phyloP scores from a whole-genome alignment of 2,888 invertebrate genomes.

The Elmis aenea region DNA sequence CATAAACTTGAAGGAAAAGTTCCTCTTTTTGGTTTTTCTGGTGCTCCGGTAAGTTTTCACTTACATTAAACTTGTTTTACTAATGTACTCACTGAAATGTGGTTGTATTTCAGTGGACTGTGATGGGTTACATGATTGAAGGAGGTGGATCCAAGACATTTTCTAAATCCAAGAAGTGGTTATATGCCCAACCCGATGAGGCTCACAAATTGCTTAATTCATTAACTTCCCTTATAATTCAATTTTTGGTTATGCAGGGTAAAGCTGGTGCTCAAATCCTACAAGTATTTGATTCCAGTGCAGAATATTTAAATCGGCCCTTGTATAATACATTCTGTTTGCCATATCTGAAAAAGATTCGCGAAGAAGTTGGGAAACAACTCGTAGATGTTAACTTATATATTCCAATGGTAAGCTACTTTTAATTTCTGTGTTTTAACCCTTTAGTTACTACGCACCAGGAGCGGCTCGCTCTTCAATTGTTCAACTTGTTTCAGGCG shows the following conservation, averaged over 20 bases:
- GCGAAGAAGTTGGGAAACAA: constrained; percentile 60
- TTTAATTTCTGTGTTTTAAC: too few relatives aligned
- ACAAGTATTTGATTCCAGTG: constrained; percentile 95
- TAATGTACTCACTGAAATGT: too few relatives aligned
- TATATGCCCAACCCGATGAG: constrained; percentile 73
- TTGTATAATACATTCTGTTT: constrained; percentile 70
- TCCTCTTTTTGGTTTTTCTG: constrained; percentile 91
- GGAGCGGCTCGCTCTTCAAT: too few relatives aligned
- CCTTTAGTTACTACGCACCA: too few relatives aligned
- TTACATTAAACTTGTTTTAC: constrained; percentile 3
- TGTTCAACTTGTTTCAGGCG: too few relatives aligned
- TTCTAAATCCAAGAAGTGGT: constrained; percentile 87
- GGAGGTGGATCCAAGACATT: constrained; percentile 91
- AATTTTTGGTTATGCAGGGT: constrained; percentile 88
- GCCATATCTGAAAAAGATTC: constrained; percentile 76
- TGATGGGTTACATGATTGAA: constrained; percentile 98
- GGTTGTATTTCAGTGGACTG: constrained; percentile 93
- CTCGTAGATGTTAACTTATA: too few relatives aligned
- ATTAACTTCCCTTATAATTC: constrained; percentile 75
- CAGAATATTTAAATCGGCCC: constrained; percentile 77
- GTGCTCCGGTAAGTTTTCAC: constrained; percentile 70
- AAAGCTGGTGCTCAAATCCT: constrained; percentile 78
- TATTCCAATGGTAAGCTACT: too few relatives aligned
- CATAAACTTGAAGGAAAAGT: constrained; percentile 85
- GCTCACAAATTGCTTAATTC: constrained; percentile 70